Evolutionary conservation across 2,113 vertebrate species (phyloP), one percentile per base, ranked within the genome.

Genomic region (Cyrtonyx montezumae): DNA sequence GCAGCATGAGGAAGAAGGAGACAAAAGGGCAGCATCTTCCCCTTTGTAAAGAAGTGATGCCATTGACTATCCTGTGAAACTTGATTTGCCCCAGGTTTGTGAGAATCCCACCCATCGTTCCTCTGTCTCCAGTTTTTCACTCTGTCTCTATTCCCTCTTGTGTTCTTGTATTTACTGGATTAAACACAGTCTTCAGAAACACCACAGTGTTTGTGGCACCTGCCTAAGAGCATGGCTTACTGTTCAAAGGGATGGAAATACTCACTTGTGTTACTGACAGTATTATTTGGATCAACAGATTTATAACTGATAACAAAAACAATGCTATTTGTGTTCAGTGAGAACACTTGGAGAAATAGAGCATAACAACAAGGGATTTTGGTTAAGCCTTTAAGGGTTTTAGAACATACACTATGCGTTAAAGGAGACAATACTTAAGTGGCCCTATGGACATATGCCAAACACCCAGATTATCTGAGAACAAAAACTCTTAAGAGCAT

Each of bases 391-490:
- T 48, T 88, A 67, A 83, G 69, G 65, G 30, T 40, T 76, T 91
- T 86, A 88, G 77, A 62, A 58, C 43, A 73, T 65, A 43, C 22
- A 56, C 23, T 62, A 20, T 59, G 42, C 20, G 11, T 79, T 56
- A 32, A 53, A 83, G 65, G 71, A 69, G 28, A 25, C 48, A 55
- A 67, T 55, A 74, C 37, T 59, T 68, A 53, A 67, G 46, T 46
- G 37, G 30, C 43, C 23, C 36, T 28, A 30, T 25, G 48, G 43
- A 55, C 43, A 48, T 86, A 71, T 55, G 63, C 81, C 73, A 59
- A 93, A 83, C 84, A 86, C 36, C 26, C 53, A 43, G 87, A 88
- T 91, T 86, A 93, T 73, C 63, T 43, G 34, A 63, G 53, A 79
- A 86, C 25, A 84, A 79, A 73, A 79, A 49, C 32, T 36, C 58